Evolutionary conservation across 2,888 invertebrate genomes (phyloP).

Genomic region (Petrolisthes cinctipes): DNA sequence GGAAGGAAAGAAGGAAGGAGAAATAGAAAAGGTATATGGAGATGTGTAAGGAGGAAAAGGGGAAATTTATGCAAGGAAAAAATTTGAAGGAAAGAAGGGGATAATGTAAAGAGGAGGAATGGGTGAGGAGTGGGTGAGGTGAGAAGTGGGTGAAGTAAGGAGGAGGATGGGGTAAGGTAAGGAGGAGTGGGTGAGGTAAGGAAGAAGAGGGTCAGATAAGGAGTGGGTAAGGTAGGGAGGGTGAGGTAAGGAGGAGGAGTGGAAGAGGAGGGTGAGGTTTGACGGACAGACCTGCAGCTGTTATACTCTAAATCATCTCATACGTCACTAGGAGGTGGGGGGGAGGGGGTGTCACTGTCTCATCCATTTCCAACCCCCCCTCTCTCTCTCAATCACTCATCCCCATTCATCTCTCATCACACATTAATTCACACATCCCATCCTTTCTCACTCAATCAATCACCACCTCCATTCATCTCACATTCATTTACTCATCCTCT

Average conservation of each 20-base stretch:
- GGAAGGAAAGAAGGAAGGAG: too few relatives aligned
- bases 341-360: neutral
- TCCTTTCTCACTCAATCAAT: neutral
- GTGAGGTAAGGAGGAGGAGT: slow-evolving; percentile 18
- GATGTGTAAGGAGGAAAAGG: too few relatives aligned
- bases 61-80: too few relatives aligned
- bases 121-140: neutral
- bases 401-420: neutral
- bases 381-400: neutral
- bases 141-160: neutral
- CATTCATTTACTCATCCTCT: too few relatives aligned
- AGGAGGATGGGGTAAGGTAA: slow-evolving; percentile 17
- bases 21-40: too few relatives aligned
- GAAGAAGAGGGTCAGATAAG: slow-evolving; percentile 28
- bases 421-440: neutral
- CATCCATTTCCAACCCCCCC: neutral
- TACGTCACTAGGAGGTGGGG: neutral
- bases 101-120: neutral
- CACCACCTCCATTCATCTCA: too few relatives aligned
- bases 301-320: neutral
- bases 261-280: neutral
- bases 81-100: neutral
- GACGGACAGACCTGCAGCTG: neutral
- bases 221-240: slow-evolving; percentile 32
- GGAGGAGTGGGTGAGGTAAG: slow-evolving; percentile 39